These are phyloP conservation scores for Drosophila kurseongensis DNA, from an alignment of 1,140 invertebrate species.

Conservation along the genomic window DNA sequence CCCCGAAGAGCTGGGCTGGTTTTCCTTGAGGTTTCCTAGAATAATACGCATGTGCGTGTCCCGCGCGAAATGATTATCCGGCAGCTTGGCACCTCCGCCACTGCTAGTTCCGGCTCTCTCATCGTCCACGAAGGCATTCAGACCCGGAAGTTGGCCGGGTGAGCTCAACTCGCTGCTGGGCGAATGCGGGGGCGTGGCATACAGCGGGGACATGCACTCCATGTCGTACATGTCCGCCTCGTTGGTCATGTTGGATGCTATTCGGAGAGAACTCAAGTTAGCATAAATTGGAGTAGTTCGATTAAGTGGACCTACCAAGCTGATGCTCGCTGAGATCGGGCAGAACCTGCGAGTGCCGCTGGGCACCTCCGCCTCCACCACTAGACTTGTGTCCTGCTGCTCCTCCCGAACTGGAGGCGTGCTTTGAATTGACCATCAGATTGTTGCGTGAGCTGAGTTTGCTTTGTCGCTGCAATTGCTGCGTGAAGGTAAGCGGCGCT, in stretches of 20 bases:
- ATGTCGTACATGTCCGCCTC: constrained; percentile 84
- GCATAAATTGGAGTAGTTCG: too few species aligned
- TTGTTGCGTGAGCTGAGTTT: constrained; percentile 82
- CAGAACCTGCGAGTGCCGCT: constrained; percentile 85
- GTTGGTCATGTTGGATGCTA: constrained; percentile 77
- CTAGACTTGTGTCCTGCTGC: constrained; percentile 53
- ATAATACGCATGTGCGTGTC: constrained; percentile 97
- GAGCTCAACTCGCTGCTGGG: constrained; percentile 90
- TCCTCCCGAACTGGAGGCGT: constrained; percentile 70
- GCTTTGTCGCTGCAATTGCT: constrained; percentile 88
- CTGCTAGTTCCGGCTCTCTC: constrained; percentile 76
- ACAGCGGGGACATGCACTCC: constrained; percentile 88
- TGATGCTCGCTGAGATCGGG: constrained; percentile 84
- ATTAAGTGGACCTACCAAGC: constrained; percentile 53
- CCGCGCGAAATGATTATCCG: constrained; percentile 91
- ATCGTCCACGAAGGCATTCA: constrained; percentile 85
- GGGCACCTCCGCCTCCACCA: constrained; percentile 83
- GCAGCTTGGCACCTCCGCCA: constrained; percentile 66
- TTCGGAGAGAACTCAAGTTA: not conserved
- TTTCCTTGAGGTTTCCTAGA: constrained; percentile 88
- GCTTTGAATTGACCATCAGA: constrained; percentile 84
- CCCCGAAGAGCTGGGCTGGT: constrained; percentile 77
- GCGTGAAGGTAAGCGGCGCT: constrained; percentile 89
- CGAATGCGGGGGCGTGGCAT: constrained; percentile 92
- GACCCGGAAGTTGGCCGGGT: constrained; percentile 85